Percentiles rank a stretch among this genome's conserved stretches.
These are phyloP conservation scores for Diorhabda sublineata DNA, from an alignment of 1,140 invertebrate species.

Conservation along the genomic window DNA sequence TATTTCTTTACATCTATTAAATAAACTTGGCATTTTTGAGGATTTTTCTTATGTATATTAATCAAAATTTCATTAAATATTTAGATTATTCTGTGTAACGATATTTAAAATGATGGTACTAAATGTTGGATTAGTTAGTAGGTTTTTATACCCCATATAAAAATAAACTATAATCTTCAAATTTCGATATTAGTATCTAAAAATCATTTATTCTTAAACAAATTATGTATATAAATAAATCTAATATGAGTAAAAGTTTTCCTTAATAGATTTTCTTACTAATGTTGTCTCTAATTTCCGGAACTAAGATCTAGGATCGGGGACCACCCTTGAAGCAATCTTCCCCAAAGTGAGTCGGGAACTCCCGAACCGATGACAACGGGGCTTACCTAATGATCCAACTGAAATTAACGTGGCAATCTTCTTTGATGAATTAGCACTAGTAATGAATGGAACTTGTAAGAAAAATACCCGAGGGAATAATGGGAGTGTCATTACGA, in stretches of 20 bases:
- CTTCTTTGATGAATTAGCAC: constrained; percentile 31
- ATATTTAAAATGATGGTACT: too few species aligned
- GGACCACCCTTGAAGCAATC: constrained; percentile 14
- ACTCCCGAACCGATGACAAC: constrained; percentile 26
- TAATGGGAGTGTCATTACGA: constrained; percentile 1
- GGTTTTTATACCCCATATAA: too few species aligned
- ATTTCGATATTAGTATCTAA: too few species aligned
- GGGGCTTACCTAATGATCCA: constrained; percentile 33
- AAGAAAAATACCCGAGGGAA: constrained; percentile 13
- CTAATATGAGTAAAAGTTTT: background rate
- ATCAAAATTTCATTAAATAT: too few species aligned
- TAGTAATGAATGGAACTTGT: constrained; percentile 17
- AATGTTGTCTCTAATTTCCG: constrained; percentile 18
- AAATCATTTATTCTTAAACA: too few species aligned
- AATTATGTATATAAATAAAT: too few species aligned
- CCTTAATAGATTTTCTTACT: constrained; percentile 9
- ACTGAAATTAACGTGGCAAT: constrained; percentile 34
- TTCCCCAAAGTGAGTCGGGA: constrained; percentile 11
- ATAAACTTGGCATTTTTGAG: too few species aligned
- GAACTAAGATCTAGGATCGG: constrained; percentile 2
- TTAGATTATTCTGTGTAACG: too few species aligned
- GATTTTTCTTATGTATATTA: too few species aligned
- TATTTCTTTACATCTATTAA: too few species aligned
- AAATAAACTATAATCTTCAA: too few species aligned
- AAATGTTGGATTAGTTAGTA: too few species aligned